These are phyloP conservation scores for Scortum barcoo DNA, from an alignment of 2,113 vertebrate genomes.

Conservation along the genomic window DNA sequence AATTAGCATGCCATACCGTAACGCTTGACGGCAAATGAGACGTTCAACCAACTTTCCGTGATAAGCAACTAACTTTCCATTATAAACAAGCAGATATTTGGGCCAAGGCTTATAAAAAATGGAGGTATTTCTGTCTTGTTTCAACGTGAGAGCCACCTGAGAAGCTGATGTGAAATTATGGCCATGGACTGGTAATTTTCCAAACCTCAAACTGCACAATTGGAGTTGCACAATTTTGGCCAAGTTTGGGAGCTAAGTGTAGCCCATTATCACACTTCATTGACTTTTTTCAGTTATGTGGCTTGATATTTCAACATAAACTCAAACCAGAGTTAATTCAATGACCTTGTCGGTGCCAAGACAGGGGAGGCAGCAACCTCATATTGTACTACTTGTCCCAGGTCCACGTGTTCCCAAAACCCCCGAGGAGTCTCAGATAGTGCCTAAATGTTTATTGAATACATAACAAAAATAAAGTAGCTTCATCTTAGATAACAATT, in stretches of 20 bases:
- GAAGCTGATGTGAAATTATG: conserved; percentile 47
- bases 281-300: conserved; percentile 29
- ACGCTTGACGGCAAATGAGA: conserved; percentile 13
- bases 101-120: conserved; percentile 51
- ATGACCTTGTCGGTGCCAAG: conserved; percentile 12
- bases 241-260: conserved; percentile 37
- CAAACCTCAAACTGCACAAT: conserved; percentile 63
- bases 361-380: conserved; percentile 1
- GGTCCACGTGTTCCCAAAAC: conserved; percentile 9
- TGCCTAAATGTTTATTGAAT: background rate
- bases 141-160: conserved; percentile 39
- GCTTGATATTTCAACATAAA: conserved; percentile 48
- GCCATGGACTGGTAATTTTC: conserved; percentile 32
- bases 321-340: conserved; percentile 45
- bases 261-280: conserved; percentile 53
- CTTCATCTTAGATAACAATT: background rate
- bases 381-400: background rate
- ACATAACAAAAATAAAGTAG: background rate
- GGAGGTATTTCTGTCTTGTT: conserved; percentile 28
- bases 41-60: conserved; percentile 38
- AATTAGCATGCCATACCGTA: conserved; percentile 32
- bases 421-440: background rate
- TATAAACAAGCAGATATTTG: conserved; percentile 43
- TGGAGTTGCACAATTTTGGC: conserved; percentile 52
- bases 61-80: conserved; percentile 40